Evolutionary conservation across 1,140 invertebrate species (phyloP).

Genomic region (Metaphire vulgaris): DNA sequence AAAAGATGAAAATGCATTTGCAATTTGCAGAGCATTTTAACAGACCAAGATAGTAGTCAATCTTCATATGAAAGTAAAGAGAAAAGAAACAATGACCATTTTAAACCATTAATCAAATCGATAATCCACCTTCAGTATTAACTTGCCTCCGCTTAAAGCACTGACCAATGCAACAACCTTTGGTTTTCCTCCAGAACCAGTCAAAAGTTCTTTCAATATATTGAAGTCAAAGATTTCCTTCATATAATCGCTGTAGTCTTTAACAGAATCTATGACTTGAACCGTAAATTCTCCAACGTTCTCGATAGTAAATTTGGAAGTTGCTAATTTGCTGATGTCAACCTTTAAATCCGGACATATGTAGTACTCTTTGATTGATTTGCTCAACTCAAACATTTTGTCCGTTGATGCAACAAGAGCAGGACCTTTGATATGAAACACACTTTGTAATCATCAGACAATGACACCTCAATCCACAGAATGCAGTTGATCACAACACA

Average conservation of each 20-base stretch:
- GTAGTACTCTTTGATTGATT: slow-evolving; percentile 69
- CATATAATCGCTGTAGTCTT: slow-evolving; percentile 86
- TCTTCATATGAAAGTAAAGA: too few species aligned
- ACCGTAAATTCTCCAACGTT: slow-evolving; percentile 70
- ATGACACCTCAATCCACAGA: too few species aligned
- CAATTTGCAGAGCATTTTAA: too few species aligned
- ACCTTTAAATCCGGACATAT: slow-evolving; percentile 69
- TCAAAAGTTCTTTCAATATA: slow-evolving; percentile 68
- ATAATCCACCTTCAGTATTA: too few species aligned
- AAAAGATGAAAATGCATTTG: too few species aligned
- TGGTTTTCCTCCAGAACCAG: slow-evolving; percentile 38
- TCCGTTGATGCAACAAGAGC: slow-evolving; percentile 86
- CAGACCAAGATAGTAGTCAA: too few species aligned
- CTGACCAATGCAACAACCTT: not conserved
- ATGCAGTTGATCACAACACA: too few species aligned
- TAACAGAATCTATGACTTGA: slow-evolving; percentile 84
- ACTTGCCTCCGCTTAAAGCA: not conserved
- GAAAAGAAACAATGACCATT: too few species aligned
- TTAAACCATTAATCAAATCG: slow-evolving; percentile 2
- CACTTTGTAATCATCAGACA: too few species aligned
- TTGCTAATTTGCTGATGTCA: slow-evolving; percentile 67
- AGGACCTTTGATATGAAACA: slow-evolving; percentile 61
- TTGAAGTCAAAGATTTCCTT: slow-evolving; percentile 95
- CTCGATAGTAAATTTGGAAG: slow-evolving; percentile 57
- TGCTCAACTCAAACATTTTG: slow-evolving; percentile 76